Base-by-base conservation (phyloP, 2,888 invertebrate genomes). In the Caenorhabditis sinica region DNA sequence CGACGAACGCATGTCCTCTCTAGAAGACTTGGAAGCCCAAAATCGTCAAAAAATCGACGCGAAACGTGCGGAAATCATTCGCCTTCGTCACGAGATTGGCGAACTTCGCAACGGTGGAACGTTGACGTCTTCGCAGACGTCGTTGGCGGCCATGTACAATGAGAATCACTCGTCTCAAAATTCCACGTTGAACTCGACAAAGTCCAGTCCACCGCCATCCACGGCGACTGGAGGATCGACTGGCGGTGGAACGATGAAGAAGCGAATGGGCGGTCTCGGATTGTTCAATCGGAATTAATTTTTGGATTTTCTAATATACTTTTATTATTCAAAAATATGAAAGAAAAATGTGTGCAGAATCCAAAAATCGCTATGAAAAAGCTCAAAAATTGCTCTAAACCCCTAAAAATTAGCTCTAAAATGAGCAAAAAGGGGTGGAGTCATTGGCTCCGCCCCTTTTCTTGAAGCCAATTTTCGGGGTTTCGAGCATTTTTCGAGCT, bases 231-330 rank as follows among this genome's bases (percentile, higher is more conserved):
- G 33, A 33, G 33, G 33, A 25, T 56, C 17, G 9, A 82, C 85
- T 6, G 68, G 73, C 17, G 90, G 87, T 11, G 90, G 87, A 33
- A 89, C 88, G 56, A 87, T 83, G 79, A 91, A 90, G 83, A 90
- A 90, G 83, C 86, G 89, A 82, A 86, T 85, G 25, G 85, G 88
- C 8, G 90, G 89, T 8, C 76, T 90, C 20, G 83, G 85, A 11
- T 61, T 90, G 17, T 90, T 89, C 69, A 89, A 89, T 69, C 73
- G 89, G 15, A 89, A 88, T 56, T 76, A 40, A 56, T 69, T 13
- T 13, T 56, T 56, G 9, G 13, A 28, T 20, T 56, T 56, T 68
- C n/a, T 13, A 23, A 25, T 68, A n/a, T n/a, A n/a, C n/a, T 33
- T 66, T 20, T 30, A 17, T 20, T 30, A 25, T 28, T 28, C n/a